Evolutionary conservation across 2,113 vertebrate species (phyloP), one percentile per base, ranked within the genome.

Genomic region (Dasyornis broadbenti): DNA sequence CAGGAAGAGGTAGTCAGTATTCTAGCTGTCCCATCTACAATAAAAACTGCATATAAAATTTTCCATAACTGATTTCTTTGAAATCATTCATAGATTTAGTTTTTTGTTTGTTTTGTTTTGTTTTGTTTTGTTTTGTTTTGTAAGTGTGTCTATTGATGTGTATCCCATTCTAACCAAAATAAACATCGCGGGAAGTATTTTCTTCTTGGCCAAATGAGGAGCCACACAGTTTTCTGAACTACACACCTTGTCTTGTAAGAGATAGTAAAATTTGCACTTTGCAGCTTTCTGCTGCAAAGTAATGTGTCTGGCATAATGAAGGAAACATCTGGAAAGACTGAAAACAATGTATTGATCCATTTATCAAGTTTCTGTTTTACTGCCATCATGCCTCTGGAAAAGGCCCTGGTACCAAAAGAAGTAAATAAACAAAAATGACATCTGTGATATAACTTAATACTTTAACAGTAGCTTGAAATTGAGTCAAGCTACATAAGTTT

Each of bases 311-410:
- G 11, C 24, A 83, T 79, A 81, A 75, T 86, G 68, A 61, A 88
- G 27, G 44, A 92, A 95, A 87, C 56, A 52, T 60, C 65, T 92
- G 18, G 39, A 73, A 95, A 94, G 90, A 71, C 68, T 18, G 42
- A 83, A 93, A 92, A 52, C 30, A 28, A 31, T 35, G 27, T 69
- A 82, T 31, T 64, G 59, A 76, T 49, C 57, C 27, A 2, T 82
- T 94, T 93, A 94, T 92, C 95, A 97, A 92, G 37, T 88, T 90
- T 87, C 59, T 72, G 33, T 95, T 89, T 47, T 59, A 37, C 7
- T 84, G n/a, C 56, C 45, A 63, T 65, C 37, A 85, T 68, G 50
- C 3, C 26, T 52, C 6, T 72, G n/a, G 28, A 92, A 83, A 75
- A 68, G 45, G 8, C 10, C 9, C 10, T 26, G 40, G 35, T 88